Evolutionary conservation across 2,113 vertebrate genomes (phyloP).

Genomic region (Mesocricetus auratus): DNA sequence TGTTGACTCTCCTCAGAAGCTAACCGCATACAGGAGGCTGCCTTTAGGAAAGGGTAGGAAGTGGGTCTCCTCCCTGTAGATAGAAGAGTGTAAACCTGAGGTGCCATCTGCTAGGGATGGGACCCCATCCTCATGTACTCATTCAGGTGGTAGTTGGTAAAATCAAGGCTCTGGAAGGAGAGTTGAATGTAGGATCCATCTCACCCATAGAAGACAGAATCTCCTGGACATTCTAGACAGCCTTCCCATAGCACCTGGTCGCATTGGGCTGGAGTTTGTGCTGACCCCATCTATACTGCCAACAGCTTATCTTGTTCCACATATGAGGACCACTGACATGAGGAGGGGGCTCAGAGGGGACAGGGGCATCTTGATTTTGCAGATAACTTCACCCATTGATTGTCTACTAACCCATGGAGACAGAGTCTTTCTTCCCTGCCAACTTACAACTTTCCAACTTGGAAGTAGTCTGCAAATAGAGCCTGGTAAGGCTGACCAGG

Average conservation of each 20-base stretch:
- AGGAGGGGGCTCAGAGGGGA: background rate
- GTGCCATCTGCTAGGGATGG: background rate
- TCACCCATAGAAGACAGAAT: background rate
- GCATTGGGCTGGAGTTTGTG: background rate
- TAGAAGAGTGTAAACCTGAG: background rate
- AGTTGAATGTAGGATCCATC: background rate
- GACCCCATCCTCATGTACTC: background rate
- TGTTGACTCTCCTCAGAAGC: background rate
- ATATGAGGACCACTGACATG: too few species aligned
- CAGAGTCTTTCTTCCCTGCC: background rate
- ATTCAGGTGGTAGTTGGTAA: background rate
- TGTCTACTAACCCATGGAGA: background rate
- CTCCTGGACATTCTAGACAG: background rate
- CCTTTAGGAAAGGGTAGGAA: background rate
- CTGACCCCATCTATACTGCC: too few species aligned
- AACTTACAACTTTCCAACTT: background rate
- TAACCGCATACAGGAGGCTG: background rate
- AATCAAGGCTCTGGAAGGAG: background rate
- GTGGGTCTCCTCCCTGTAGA: accelerated
- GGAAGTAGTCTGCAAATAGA: background rate
- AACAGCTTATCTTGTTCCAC: background rate
- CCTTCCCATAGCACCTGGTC: background rate
- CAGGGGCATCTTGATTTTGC: background rate
- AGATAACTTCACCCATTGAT: background rate
- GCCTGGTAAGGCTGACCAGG: background rate